phyloP scores from a whole-genome alignment of 1,140 invertebrate genomes.

The Monomorium pharaonis region DNA sequence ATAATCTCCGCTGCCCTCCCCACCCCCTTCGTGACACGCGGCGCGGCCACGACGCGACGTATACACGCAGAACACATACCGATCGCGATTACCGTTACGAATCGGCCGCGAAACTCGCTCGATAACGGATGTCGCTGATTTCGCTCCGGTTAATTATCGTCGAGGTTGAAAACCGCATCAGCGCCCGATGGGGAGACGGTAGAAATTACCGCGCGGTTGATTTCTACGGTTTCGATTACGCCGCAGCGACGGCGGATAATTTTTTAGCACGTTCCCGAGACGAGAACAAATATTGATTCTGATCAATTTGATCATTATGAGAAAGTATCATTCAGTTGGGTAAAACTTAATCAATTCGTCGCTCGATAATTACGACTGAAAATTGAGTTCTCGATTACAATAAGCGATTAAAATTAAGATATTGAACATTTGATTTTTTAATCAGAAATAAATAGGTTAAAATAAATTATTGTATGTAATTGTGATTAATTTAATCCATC shows the following conservation, averaged over 20 bases:
- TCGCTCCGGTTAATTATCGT: slow-evolving; percentile 36
- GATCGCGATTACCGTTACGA: not conserved
- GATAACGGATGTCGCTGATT: slow-evolving; percentile 37
- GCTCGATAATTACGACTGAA: too few species aligned
- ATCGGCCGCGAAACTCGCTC: not conserved
- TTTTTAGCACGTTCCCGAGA: not conserved
- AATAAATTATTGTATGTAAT: too few species aligned
- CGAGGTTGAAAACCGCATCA: not conserved
- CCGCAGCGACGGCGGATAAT: not conserved
- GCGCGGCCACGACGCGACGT: not conserved
- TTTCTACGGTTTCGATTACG: not conserved
- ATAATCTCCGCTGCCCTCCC: too few species aligned
- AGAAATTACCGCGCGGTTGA: slow-evolving; percentile 21
- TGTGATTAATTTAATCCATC: too few species aligned
- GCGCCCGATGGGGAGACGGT: not conserved
- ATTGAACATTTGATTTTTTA: too few species aligned
- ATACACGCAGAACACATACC: not conserved
- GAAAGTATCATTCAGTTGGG: not conserved
- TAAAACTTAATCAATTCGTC: too few species aligned
- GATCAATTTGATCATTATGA: not conserved
- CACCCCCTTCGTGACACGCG: not conserved
- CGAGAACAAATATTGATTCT: not conserved
- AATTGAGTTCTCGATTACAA: too few species aligned
- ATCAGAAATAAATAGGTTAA: too few species aligned
- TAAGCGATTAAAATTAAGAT: too few species aligned